Conservation (phyloP, 2,888 invertebrate genomes). For the Plagiodera versicolora region DNA sequence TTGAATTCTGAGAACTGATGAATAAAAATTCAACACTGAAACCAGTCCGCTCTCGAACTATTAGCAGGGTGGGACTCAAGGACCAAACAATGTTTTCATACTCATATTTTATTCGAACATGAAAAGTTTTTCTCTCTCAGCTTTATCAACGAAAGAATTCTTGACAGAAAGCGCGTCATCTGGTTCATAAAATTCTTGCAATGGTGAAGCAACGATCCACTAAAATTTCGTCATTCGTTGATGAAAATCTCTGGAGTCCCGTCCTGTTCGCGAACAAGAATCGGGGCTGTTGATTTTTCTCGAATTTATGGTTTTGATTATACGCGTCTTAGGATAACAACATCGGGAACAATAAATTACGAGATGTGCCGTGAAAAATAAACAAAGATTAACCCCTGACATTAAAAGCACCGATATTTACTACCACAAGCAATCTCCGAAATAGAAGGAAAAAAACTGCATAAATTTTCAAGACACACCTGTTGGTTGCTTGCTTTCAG, state of each 20-base stretch:
- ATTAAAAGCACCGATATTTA: slow-evolving; percentile 30
- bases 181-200: too few relatives aligned
- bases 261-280: neutral
- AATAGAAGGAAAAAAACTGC: slow-evolving; percentile 23
- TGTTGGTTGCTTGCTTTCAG: slow-evolving; percentile 26
- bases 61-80: neutral
- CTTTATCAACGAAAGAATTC: too few relatives aligned
- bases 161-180: too few relatives aligned
- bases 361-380: slow-evolving; percentile 31
- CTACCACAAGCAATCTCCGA: slow-evolving; percentile 25
- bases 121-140: too few relatives aligned
- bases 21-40: neutral
- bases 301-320: slow-evolving; percentile 39
- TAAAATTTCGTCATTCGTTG: too few relatives aligned
- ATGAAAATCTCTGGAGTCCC: too few relatives aligned
- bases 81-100: too few relatives aligned
- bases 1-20: neutral
- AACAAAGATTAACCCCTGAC: slow-evolving; percentile 37
- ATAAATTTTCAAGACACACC: slow-evolving; percentile 35
- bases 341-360: slow-evolving; percentile 33
- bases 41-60: neutral
- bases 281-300: slow-evolving; percentile 33
- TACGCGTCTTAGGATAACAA: slow-evolving; percentile 24
- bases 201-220: too few relatives aligned
- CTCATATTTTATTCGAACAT: too few relatives aligned